Evolutionary conservation across 2,888 invertebrate species (phyloP), one percentile per base, ranked within the genome.

Genomic region (Apoderus coryli): DNA sequence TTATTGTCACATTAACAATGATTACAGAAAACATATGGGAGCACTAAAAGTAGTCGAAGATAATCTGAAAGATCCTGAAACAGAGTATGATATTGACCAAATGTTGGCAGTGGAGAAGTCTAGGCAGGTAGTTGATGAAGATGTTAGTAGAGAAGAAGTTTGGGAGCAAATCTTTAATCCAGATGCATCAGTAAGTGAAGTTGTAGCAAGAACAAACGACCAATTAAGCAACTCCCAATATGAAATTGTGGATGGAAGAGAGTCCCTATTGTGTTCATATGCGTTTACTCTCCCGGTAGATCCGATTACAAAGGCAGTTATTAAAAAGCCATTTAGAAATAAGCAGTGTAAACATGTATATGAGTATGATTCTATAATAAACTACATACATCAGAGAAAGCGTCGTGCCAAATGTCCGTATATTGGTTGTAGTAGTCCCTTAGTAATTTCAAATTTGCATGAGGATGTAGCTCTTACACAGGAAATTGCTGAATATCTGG

Each of bases 291-390:
- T 47, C 10, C 53, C 51, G 1, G 31, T 51, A 3, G 53, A 53
- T 39, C 53, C 53, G 2, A 48, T 53, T 14, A 46, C 45, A 11
- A 52, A 52, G 42, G 35, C 16, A 2, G 34, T 45, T 7, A 48
- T 53, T 16, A 38, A 31, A 29, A 44, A 47, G 19, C 49, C 52
- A 4, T 44, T 46, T 25, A 42, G 42, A 23, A 52, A 46, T 32
- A 44, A 30, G 16, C 41, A 30, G 14, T 53, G 53, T 35, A 49
- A 49, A n/a, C 53, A 53, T 36, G 38, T 49, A 4, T 53, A 52
- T 39, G 49, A 53, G 30, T 33, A 43, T 13, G 34, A 44, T 3
- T 45, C 45, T 6, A 52, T 53, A 33, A 29, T 41, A 9, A 38
- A 41, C 16, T 49, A 51, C 34, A 46, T 53, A 10, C 47, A 45